Conservation (phyloP, 2,797 vertebrate species). For the Alauda arvensis region DNA sequence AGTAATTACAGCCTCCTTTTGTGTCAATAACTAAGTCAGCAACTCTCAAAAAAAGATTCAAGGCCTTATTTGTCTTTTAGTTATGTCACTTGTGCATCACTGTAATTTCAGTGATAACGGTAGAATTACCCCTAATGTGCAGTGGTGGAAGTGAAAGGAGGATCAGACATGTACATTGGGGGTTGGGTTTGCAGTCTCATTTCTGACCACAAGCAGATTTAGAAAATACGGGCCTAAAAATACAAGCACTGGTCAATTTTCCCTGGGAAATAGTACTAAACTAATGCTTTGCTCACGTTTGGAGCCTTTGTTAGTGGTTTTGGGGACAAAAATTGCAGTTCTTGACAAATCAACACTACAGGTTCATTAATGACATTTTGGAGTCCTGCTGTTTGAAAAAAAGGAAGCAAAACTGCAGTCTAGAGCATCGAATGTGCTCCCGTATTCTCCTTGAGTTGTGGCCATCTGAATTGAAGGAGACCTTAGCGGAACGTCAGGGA, state of each 20-base stretch:
- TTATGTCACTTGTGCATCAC: neutral
- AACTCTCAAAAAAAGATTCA: neutral
- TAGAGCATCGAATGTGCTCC: neutral
- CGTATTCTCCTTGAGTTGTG: neutral
- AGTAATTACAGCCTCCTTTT: constrained; percentile 34
- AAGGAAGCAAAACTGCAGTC: neutral
- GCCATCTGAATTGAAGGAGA: neutral
- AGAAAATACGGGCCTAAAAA: neutral
- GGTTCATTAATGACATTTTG: neutral
- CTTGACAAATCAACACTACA: neutral
- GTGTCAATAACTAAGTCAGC: constrained; percentile 33
- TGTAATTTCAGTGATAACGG: neutral
- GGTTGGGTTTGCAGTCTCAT: neutral
- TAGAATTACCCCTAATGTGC: neutral
- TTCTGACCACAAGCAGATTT: neutral
- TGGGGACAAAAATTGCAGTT: neutral
- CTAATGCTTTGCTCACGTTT: neutral
- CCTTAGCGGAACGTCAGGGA: neutral
- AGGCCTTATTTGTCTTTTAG: neutral
- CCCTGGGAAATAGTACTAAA: neutral
- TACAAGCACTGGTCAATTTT: neutral
- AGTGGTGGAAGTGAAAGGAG: neutral
- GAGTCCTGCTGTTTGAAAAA: neutral
- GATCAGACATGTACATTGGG: neutral
- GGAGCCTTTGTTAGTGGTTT: neutral